Evolutionary conservation across 1,140 invertebrate species (phyloP).

Genomic region (Anoplolepis gracilipes): DNA sequence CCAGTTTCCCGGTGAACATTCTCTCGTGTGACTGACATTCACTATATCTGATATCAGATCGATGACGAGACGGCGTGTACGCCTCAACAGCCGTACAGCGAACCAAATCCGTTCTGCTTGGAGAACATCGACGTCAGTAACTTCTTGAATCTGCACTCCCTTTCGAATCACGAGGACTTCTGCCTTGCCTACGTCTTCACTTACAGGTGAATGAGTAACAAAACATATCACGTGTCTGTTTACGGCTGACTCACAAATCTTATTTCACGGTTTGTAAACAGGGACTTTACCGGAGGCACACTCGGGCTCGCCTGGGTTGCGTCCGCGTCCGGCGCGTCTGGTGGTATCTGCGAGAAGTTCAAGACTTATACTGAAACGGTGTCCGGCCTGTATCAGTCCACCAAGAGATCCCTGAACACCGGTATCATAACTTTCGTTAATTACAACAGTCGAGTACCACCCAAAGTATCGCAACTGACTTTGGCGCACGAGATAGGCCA

Average conservation of each 20-base stretch:
- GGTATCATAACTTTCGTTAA: slow-evolving; percentile 99
- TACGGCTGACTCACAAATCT: neutral
- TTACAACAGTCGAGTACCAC: slow-evolving; percentile 98
- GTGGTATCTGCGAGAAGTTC: slow-evolving; percentile 99
- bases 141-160: slow-evolving; percentile 98
- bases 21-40: neutral
- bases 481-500: slow-evolving; percentile 99
- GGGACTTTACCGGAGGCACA: slow-evolving; percentile 98
- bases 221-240: neutral
- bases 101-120: slow-evolving; percentile 97
- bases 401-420: slow-evolving; percentile 98
- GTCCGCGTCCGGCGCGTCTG: slow-evolving; percentile 97
- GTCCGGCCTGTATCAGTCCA: slow-evolving; percentile 96
- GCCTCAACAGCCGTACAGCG: slow-evolving; percentile 87
- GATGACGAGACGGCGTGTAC: slow-evolving; percentile 95
- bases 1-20: neutral
- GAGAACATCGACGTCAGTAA: slow-evolving; percentile 99
- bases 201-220: slow-evolving; percentile 87
- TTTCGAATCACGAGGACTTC: slow-evolving; percentile 98
- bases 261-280: slow-evolving; percentile 74
- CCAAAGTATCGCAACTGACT: slow-evolving; percentile 98
- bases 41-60: slow-evolving; percentile 87
- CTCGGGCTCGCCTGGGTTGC: slow-evolving; percentile 99
- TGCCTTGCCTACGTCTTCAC: slow-evolving; percentile 99
- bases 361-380: slow-evolving; percentile 98